Evolutionary conservation across 1,140 invertebrate species (phyloP).

Genomic region (Meloidogyne hapla): DNA sequence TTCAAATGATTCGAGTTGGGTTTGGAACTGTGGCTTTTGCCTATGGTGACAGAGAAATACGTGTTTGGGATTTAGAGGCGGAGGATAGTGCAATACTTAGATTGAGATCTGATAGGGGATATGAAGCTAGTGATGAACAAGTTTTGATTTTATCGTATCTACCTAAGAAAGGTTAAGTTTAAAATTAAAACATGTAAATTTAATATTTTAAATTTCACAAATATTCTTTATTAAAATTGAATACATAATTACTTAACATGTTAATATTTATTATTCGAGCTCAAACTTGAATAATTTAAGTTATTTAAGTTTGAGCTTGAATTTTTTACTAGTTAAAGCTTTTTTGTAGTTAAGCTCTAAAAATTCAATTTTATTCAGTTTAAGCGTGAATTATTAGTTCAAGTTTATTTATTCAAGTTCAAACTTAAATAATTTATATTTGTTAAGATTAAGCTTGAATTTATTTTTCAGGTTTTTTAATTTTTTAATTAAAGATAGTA

Average conservation of each 20-base stretch:
- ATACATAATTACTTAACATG: too few relatives aligned
- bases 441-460: too few relatives aligned
- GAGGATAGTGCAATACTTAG: slow-evolving; percentile 74
- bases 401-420: not conserved
- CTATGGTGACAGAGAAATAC: slow-evolving; percentile 67
- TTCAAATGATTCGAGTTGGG: slow-evolving; percentile 39
- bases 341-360: too few relatives aligned
- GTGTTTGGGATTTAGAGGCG: slow-evolving; percentile 88
- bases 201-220: too few relatives aligned
- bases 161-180: slow-evolving; percentile 65
- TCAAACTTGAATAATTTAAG: too few relatives aligned
- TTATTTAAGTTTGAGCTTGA: too few relatives aligned
- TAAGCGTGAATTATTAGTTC: not conserved
- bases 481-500: slow-evolving; percentile 64
- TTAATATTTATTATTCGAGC: too few relatives aligned
- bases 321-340: too few relatives aligned
- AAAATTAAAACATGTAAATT: not conserved
- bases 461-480: too few relatives aligned
- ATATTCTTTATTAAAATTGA: too few relatives aligned
- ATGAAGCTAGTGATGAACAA: slow-evolving; percentile 68
- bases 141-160: slow-evolving; percentile 63
- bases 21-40: slow-evolving; percentile 44
- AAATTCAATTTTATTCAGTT: too few relatives aligned
- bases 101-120: slow-evolving; percentile 62
- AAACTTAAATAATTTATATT: too few relatives aligned